These are phyloP conservation scores for Cyanistes caeruleus DNA, from an alignment of 2,113 vertebrate genomes.

Conservation along the genomic window DNA sequence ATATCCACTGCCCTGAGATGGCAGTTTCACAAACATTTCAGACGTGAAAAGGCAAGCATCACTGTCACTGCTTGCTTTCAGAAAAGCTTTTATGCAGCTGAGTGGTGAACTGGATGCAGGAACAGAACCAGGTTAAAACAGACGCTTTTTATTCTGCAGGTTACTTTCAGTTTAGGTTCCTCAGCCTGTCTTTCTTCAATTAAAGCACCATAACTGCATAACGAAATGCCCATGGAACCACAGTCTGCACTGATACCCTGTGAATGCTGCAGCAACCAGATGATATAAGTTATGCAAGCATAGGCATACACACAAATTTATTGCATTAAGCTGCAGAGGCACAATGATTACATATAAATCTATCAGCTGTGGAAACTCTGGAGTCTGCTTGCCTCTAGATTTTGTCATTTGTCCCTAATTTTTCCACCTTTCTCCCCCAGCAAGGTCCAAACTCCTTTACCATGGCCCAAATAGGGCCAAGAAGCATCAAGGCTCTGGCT, in stretches of 20 bases:
- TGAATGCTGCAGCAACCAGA: background rate
- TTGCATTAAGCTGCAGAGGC: background rate
- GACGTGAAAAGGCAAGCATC: background rate
- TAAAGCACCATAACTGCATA: background rate
- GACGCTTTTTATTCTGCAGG: background rate
- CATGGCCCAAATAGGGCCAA: background rate
- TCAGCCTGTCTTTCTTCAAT: background rate
- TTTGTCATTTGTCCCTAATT: background rate
- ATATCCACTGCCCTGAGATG: background rate
- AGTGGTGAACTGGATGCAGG: background rate
- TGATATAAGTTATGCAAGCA: background rate
- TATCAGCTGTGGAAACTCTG: accelerated
- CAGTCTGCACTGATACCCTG: background rate
- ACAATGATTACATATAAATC: background rate
- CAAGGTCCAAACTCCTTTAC: background rate
- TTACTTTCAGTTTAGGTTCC: background rate
- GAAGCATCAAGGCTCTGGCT: background rate
- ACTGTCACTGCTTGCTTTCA: background rate
- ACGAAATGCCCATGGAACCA: background rate
- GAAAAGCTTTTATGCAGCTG: background rate
- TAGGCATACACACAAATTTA: background rate
- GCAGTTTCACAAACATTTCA: background rate
- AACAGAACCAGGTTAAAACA: background rate
- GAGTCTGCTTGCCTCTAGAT: background rate
- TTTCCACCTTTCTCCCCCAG: background rate